Conservation (phyloP, 1,140 invertebrate species). For the Scaptomyza montana region DNA sequence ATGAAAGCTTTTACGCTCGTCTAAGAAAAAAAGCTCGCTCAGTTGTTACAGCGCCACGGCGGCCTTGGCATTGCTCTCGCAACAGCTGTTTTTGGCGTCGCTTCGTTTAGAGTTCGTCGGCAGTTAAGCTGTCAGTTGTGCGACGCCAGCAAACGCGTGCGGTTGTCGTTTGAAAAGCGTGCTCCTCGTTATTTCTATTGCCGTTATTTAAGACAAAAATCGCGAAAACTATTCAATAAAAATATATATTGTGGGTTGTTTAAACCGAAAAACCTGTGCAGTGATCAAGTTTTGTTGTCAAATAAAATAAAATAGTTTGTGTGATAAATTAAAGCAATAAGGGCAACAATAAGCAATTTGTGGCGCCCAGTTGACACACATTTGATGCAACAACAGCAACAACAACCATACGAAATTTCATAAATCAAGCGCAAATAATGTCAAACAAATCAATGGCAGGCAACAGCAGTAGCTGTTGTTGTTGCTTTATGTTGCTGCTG, state of each 20-base stretch:
- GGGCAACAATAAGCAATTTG: slow-evolving; percentile 14
- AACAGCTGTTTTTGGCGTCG: slow-evolving; percentile 46
- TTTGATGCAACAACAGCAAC: slow-evolving; percentile 46
- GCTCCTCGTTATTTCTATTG: background rate
- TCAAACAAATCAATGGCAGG: slow-evolving; percentile 72
- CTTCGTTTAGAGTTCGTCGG: slow-evolving; percentile 28
- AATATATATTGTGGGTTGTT: background rate
- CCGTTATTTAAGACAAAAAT: background rate
- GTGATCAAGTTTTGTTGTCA: background rate
- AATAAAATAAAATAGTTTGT: too few relatives aligned
- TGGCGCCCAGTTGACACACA: slow-evolving; percentile 60
- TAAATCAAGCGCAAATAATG: slow-evolving; percentile 74
- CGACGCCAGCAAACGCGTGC: slow-evolving; percentile 41
- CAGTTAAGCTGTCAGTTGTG: slow-evolving; percentile 51
- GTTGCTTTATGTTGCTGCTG: slow-evolving; percentile 53
- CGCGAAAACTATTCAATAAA: background rate
- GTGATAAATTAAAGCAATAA: background rate
- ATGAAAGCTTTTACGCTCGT: slow-evolving; percentile 22
- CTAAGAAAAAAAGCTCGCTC: slow-evolving; percentile 30
- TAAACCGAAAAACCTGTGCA: background rate
- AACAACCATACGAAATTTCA: slow-evolving; percentile 50
- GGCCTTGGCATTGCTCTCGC: slow-evolving; percentile 65
- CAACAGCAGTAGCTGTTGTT: slow-evolving; percentile 2
- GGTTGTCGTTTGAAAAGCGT: slow-evolving; percentile 29
- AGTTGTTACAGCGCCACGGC: background rate